These are phyloP conservation scores for Patella depressa DNA, from an alignment of 2,888 invertebrate species.

Conservation along the genomic window DNA sequence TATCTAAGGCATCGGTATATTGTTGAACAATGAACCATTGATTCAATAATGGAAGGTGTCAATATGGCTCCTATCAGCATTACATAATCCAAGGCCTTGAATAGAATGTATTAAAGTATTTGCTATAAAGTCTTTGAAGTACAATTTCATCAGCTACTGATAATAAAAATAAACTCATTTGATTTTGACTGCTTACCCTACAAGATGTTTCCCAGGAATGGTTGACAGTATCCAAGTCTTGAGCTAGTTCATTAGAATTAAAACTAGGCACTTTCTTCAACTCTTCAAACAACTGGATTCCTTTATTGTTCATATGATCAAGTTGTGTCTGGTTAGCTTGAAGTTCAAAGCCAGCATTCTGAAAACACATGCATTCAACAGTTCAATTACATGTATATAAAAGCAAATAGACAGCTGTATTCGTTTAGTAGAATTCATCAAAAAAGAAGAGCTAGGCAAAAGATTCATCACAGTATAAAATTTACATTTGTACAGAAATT, in stretches of 20 bases:
- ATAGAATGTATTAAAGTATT: neutral
- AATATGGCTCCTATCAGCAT: neutral
- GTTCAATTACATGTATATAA: too few relatives aligned
- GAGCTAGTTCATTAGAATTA: conserved; percentile 51
- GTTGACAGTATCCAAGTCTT: conserved; percentile 58
- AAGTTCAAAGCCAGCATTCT: conserved; percentile 68
- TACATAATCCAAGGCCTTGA: neutral
- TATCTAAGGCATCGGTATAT: too few relatives aligned
- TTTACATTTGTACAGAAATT: too few relatives aligned
- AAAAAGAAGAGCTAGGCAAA: neutral
- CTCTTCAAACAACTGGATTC: conserved; percentile 70
- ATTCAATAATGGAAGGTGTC: neutral
- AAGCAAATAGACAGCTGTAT: too few relatives aligned
- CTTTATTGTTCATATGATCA: conserved; percentile 76
- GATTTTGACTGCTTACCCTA: conserved; percentile 38
- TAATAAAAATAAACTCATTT: neutral
- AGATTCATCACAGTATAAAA: neutral
- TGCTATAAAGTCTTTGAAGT: neutral
- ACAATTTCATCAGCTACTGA: neutral
- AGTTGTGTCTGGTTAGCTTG: conserved; percentile 77
- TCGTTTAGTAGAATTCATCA: neutral
- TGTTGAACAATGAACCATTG: too few relatives aligned
- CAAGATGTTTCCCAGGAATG: conserved; percentile 61
- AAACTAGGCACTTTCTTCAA: conserved; percentile 61
- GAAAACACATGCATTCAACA: conserved; percentile 14